Conservation (phyloP, 2,113 vertebrate genomes). For the Spheniscus mendiculus region DNA sequence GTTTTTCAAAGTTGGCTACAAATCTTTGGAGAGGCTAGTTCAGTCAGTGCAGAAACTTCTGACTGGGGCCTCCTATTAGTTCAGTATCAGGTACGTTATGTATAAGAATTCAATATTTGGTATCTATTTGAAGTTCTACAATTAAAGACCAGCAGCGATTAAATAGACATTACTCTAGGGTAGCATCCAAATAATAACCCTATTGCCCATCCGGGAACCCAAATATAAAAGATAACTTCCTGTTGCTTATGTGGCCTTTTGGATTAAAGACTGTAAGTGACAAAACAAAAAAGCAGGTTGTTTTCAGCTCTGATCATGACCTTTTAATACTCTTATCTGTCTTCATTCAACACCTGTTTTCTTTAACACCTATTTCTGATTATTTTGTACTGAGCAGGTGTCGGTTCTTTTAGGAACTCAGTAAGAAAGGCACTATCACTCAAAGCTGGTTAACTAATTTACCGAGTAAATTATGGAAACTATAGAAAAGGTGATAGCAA, state of each 20-base stretch:
- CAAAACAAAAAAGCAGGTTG: neutral
- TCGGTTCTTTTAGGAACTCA: neutral
- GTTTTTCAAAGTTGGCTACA: neutral
- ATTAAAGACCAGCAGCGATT: neutral
- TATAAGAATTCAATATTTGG: neutral
- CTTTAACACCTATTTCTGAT: neutral
- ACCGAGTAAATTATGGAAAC: neutral
- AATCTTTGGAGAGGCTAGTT: neutral
- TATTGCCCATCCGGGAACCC: neutral
- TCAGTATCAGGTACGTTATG: accelerated
- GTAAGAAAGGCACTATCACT: neutral
- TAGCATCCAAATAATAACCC: neutral
- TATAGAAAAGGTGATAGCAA: neutral
- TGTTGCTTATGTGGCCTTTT: neutral
- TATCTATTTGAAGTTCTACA: neutral
- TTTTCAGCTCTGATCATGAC: neutral
- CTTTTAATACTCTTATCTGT: neutral
- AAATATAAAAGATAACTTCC: neutral
- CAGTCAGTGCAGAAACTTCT: neutral
- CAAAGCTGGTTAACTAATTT: neutral
- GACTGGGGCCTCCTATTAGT: neutral
- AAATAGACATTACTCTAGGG: neutral
- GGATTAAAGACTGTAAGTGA: neutral
- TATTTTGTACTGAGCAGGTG: neutral
- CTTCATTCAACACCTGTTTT: neutral